These are phyloP conservation scores for Potamarius usumacintae DNA, from an alignment of 2,113 vertebrate species.

Conservation along the genomic window DNA sequence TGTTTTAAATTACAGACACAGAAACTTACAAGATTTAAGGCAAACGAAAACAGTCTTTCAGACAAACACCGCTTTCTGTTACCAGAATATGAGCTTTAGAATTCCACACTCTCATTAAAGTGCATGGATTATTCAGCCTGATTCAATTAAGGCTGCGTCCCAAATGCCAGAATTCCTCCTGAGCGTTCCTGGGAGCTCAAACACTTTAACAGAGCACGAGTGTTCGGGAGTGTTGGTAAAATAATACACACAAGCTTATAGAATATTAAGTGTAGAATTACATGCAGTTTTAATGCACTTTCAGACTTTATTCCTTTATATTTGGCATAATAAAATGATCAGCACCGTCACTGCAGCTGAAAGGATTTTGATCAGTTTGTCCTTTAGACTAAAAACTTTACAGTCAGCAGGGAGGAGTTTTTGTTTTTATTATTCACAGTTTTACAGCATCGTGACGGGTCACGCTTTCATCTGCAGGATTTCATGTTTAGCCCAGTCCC, in stretches of 20 bases:
- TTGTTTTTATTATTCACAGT: neutral
- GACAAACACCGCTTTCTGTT: neutral
- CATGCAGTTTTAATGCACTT: neutral
- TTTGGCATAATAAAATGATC: neutral
- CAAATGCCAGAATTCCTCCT: neutral
- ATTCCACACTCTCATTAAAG: neutral
- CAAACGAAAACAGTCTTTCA: neutral
- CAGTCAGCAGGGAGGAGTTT: neutral
- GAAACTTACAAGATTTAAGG: neutral
- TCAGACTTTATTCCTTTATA: neutral
- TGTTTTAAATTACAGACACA: neutral
- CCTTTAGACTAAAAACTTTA: neutral
- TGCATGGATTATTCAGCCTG: neutral
- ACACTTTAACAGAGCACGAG: too few species aligned
- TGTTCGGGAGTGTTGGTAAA: neutral
- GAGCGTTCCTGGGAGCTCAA: neutral
- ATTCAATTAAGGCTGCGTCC: neutral
- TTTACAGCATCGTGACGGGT: neutral
- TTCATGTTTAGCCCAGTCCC: slow-evolving; percentile 85
- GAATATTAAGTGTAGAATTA: neutral
- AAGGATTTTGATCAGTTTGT: neutral
- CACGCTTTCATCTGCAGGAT: slow-evolving; percentile 65
- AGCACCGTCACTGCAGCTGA: neutral
- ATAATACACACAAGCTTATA: neutral
- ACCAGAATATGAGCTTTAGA: neutral